Evolutionary conservation across 2,888 invertebrate species (phyloP).

Genomic region (Rhodophaea formosa): DNA sequence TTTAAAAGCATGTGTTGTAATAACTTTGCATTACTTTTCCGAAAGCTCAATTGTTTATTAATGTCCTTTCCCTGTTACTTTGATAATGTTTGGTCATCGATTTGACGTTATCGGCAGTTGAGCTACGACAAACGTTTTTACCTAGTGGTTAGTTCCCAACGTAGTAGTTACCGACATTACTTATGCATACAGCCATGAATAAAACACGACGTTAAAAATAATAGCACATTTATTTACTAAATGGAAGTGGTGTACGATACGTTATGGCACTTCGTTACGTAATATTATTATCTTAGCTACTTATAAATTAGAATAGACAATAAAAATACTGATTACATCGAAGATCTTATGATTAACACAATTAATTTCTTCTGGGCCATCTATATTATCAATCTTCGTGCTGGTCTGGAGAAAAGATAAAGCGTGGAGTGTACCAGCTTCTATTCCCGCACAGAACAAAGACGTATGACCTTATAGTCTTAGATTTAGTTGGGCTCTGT

Average conservation of each 20-base stretch:
- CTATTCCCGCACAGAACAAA: no score
- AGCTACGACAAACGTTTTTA: background rate
- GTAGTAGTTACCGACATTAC: background rate
- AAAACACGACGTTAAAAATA: slow-evolving; percentile 25
- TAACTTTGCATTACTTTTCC: no score
- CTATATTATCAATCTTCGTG: no score
- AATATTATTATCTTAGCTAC: slow-evolving; percentile 35
- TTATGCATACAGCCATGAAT: slow-evolving; percentile 7
- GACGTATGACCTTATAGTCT: no score
- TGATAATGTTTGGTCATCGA: background rate
- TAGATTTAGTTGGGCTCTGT: no score
- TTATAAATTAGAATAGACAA: slow-evolving; percentile 38
- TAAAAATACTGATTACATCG: slow-evolving; percentile 23
- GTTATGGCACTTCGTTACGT: slow-evolving; percentile 71
- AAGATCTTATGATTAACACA: background rate
- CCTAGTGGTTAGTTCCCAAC: background rate
- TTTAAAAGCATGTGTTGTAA: no score
- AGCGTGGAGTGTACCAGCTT: no score
- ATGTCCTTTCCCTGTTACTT: background rate
- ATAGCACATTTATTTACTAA: slow-evolving; percentile 47
- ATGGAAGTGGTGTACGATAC: slow-evolving; percentile 55
- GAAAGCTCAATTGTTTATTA: slow-evolving; percentile 1
- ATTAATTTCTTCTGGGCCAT: no score
- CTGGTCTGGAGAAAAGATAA: no score
- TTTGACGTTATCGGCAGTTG: slow-evolving; percentile 1